Percentiles rank a stretch among this genome's conserved stretches.
These are phyloP conservation scores for Acronicta leporina DNA, from an alignment of 2,888 invertebrate species.

Conservation along the genomic window DNA sequence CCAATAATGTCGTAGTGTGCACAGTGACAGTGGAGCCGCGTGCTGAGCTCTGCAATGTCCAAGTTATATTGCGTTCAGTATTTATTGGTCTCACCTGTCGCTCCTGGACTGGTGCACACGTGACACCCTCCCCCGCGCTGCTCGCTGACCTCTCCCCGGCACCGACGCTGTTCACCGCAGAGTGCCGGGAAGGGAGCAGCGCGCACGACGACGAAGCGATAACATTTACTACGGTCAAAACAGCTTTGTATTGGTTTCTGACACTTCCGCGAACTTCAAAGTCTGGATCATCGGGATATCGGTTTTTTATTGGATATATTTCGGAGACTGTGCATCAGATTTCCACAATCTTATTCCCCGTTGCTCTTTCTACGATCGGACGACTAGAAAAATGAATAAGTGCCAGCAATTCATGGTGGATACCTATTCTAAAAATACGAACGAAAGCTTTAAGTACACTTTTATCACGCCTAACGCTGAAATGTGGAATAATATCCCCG, in stretches of 20 bases:
- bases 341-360: no score
- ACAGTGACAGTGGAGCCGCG: slow-evolving; percentile 26
- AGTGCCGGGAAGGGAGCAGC: not conserved
- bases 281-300: no score
- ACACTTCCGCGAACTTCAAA: no score
- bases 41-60: slow-evolving; percentile 48
- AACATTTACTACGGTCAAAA: not conserved
- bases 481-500: no score
- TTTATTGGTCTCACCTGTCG: slow-evolving; percentile 70
- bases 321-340: no score
- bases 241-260: not conserved
- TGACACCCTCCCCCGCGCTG: not conserved
- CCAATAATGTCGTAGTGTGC: slow-evolving; percentile 7
- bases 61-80: slow-evolving; percentile 68
- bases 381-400: no score
- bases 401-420: no score
- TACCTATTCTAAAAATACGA: no score
- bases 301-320: no score
- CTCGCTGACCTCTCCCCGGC: not conserved
- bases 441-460: no score
- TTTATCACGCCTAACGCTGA: no score
- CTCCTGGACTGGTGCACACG: slow-evolving; percentile 21
- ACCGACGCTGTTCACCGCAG: not conserved
- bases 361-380: no score
- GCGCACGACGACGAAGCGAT: not conserved